Base-by-base conservation (phyloP, 2,113 vertebrate genomes). In the Morone chrysops region DNA sequence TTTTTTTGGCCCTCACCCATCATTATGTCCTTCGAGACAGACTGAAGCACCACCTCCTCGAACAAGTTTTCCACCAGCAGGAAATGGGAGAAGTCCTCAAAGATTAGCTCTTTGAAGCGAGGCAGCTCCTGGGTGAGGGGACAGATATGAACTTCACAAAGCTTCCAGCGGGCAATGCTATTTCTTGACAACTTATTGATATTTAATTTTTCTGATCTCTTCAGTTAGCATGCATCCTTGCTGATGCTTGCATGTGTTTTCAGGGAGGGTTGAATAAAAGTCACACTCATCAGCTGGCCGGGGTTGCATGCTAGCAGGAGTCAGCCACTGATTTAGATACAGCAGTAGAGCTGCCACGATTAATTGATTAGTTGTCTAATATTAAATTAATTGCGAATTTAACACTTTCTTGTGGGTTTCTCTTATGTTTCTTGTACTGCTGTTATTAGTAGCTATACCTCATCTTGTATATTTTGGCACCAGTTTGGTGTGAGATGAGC, bases 11-110 rank as follows among this genome's bases (percentile, higher is more conserved):
- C 10, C 96, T 89, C 85, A 99, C 98, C 98, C 95, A 97, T 97
- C 95, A 97, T 96, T 77, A 99, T 99, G 89, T 99, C 98, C 86
- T 98, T 99, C 94, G 96, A 96, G 85, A 99, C 97, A 0, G 97
- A 97, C 92, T 99, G 98, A 8, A 99, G 93, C 81, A 99, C 97
- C 8, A 97, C 96, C 92, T 99, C 98, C 89, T 99, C 98, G 0
- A 97, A 99, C 0, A 97, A 94, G 87, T 97, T 99, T 82, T 99
- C 97, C 88, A 99, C 97, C 85, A 98, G 93, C 81, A 99, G 96
- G 92, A 98, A 99, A 60, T 84, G 95, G 72, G 97, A 96, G 17
- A 97, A 97, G 90, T 99, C 98, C 92, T 98, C 98, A 0, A 99
- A 99, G 94, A 99, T 99, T 48, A 99, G 92, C 93, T 99, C 98